Conservation (phyloP, 1,140 invertebrate genomes). For the Plectrocnemia conspersa region DNA sequence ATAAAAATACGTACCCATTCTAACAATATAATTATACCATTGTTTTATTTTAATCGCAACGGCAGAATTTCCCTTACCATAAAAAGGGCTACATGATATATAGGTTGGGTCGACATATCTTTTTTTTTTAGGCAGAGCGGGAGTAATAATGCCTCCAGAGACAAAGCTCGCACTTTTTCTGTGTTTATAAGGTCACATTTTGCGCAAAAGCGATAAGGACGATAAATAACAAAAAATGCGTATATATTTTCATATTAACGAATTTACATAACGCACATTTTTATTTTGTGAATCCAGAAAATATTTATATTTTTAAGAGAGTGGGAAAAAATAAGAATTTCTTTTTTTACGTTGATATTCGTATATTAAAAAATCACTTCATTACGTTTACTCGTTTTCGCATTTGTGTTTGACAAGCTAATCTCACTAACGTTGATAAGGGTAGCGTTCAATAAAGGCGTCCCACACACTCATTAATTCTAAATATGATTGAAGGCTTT, state of each 20-base stretch:
- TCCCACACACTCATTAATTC: conserved; percentile 18
- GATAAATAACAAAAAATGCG: not conserved
- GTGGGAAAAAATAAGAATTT: no score
- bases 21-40: no score
- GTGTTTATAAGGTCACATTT: not conserved
- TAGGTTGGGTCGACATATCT: not conserved
- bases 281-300: no score
- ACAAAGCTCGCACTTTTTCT: conserved; percentile 3
- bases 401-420: conserved; percentile 26
- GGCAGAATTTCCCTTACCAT: not conserved
- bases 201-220: not conserved
- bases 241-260: not conserved
- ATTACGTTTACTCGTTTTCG: not conserved
- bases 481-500: conserved; percentile 18
- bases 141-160: conserved; percentile 6
- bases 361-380: conserved; percentile 12
- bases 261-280: no score
- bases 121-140: not conserved
- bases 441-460: conserved; percentile 24
- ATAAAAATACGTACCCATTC: not conserved
- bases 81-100: not conserved
- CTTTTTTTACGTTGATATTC: no score
- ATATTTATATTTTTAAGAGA: no score
- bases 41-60: not conserved
- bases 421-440: conserved; percentile 27